Evolutionary conservation across 2,797 vertebrate species (phyloP).

Genomic region (Petrocephalus schoutedeni): DNA sequence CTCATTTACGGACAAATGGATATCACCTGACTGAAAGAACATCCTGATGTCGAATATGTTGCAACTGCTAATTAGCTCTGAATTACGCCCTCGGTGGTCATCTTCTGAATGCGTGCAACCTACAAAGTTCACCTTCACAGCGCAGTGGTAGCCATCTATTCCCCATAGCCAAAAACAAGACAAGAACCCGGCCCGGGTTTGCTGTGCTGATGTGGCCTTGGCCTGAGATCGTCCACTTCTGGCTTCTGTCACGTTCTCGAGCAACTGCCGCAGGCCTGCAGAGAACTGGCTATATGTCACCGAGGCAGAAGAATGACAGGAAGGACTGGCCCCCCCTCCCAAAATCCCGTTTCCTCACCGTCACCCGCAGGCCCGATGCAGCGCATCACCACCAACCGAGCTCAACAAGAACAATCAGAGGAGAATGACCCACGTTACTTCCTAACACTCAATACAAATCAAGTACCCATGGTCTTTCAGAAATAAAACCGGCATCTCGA

Average conservation of each 20-base stretch:
- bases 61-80: not conserved
- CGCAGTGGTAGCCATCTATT: not conserved
- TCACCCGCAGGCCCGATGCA: not conserved
- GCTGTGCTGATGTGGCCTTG: not conserved
- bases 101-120: not conserved
- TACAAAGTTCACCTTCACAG: not conserved
- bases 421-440: not conserved
- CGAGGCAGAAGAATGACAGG: constrained; percentile 20
- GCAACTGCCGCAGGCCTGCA: not conserved
- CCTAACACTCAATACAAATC: not conserved
- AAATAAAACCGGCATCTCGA: not conserved
- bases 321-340: constrained; percentile 9
- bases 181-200: not conserved
- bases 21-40: not conserved
- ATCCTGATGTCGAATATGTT: not conserved
- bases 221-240: not conserved
- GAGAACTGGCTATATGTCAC: not conserved
- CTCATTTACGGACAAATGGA: not conserved
- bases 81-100: not conserved
- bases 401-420: not conserved
- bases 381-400: not conserved
- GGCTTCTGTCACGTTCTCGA: not conserved
- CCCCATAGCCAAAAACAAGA: not conserved
- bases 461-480: too few relatives aligned
- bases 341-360: constrained; percentile 7